Conservation (phyloP, 92 coral and sea anemone species). For the Montipora capitata region DNA sequence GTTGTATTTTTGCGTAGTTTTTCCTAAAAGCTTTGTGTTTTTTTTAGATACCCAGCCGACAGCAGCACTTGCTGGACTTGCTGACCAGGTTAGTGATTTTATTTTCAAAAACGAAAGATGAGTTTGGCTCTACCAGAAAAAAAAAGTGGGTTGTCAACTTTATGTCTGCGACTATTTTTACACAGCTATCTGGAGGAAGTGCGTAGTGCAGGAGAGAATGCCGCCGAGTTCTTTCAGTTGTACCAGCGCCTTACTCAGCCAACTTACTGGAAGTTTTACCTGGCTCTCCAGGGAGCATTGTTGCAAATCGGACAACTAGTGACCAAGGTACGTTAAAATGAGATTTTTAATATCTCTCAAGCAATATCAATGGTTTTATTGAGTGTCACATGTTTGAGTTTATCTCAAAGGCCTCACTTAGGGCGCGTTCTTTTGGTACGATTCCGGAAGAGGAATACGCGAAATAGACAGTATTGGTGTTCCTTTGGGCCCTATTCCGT, state of each 20-base stretch:
- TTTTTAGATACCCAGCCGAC: slow-evolving; percentile 83
- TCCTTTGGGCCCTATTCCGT: too few relatives aligned
- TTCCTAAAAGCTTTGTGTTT: neutral
- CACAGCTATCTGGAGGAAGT: slow-evolving; percentile 92
- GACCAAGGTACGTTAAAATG: slow-evolving; percentile 77
- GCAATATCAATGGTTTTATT: too few relatives aligned
- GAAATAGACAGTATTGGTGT: too few relatives aligned
- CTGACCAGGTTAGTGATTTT: slow-evolving; percentile 78
- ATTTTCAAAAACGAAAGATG: too few relatives aligned
- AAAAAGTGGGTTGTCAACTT: too few relatives aligned
- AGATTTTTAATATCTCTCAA: too few relatives aligned
- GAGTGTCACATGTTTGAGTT: too few relatives aligned
- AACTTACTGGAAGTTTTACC: slow-evolving; percentile 88
- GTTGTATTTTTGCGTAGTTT: neutral
- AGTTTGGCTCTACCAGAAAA: too few relatives aligned
- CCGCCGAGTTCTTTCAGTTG: slow-evolving; percentile 94
- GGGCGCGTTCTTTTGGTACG: too few relatives aligned
- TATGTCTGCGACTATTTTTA: neutral
- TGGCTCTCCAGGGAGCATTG: slow-evolving; percentile 92
- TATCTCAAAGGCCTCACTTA: too few relatives aligned
- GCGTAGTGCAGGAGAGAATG: slow-evolving; percentile 95
- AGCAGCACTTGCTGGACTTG: slow-evolving; percentile 89
- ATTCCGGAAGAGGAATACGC: too few relatives aligned
- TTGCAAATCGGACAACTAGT: slow-evolving; percentile 89
- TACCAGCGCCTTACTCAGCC: slow-evolving; percentile 94